Evolutionary conservation across 2,888 invertebrate species (phyloP), one percentile per base, ranked within the genome.

Genomic region (Euspilapteryx auroguttella): DNA sequence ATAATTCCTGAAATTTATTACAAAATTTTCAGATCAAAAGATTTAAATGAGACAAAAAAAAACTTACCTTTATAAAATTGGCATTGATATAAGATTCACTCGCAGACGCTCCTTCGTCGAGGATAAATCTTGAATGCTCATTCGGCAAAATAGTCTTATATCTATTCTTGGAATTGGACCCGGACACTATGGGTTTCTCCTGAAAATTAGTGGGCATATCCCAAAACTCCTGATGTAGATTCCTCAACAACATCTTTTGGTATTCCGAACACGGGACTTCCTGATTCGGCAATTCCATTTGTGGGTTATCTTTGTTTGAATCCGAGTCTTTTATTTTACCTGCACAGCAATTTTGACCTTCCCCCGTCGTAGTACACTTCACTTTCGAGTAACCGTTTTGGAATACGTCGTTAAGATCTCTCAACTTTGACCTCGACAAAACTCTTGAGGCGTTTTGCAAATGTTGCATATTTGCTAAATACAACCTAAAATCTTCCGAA

Each of bases 181-280:
- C 94, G 14, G 89, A 88, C 1, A 94, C 88, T 46, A 89, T 85
- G 6, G 92, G 87, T 48, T 91, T 91, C 49, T 94, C 93, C 39
- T 94, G 93, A 38, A 92, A 86, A 61, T 95, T 95, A 34, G 91
- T 81, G 0, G 94, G 94, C 47, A 95, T 85, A 57, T 94, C 93
- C 94, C 94, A 94, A 53, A 95, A 95, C 56, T 95, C 94, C 46
- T 91, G 87, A 31, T 71, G 69, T 29, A 95, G 53, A 36, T 81
- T 83, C 24, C 83, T 66, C 26, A 86, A 59, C 34, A 85, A 51
- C 39, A 73, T 69, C 39, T 81, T 81, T 62, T 85, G 79, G 41
- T 81, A 81, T 32, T 83, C 80, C 1, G 79, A 80, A 29, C 79
- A 79, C 0, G 82, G 80, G 1, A 47, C 32, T 1, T 51, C 47